phyloP scores from a whole-genome alignment of 2,113 vertebrate species.

The Indicator indicator region DNA sequence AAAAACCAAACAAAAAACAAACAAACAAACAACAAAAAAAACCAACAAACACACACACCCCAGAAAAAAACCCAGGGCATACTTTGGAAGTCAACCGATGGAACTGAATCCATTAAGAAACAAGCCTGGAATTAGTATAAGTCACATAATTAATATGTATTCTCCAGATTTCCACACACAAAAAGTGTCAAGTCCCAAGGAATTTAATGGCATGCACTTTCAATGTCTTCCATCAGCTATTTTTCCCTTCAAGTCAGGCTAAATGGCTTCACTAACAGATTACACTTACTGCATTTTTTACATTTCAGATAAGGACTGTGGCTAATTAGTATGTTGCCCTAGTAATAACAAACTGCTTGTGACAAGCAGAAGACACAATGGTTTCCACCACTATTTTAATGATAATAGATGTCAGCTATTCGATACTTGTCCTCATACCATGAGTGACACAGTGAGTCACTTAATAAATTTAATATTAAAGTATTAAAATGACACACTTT shows the following conservation, averaged over 20 bases:
- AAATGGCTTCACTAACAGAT: background rate
- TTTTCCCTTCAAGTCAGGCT: background rate
- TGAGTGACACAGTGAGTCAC: background rate
- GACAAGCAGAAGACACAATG: background rate
- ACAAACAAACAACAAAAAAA: no score
- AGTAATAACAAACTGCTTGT: background rate
- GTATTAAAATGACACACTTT: background rate
- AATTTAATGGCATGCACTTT: background rate
- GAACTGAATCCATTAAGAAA: background rate
- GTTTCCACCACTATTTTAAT: background rate
- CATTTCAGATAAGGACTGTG: background rate
- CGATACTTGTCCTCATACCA: background rate
- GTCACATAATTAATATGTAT: background rate
- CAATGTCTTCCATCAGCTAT: background rate
- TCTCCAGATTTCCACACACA: background rate
- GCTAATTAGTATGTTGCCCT: background rate
- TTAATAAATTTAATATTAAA: background rate
- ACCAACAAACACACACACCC: no score
- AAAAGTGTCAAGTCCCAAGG: background rate
- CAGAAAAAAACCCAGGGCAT: background rate
- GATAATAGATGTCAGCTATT: background rate
- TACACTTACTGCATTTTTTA: background rate
- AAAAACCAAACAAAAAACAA: no score
- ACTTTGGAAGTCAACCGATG: background rate
- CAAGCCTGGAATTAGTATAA: background rate